These are phyloP conservation scores for Desoria tigrina DNA, from an alignment of 2,888 invertebrate species.

Conservation along the genomic window DNA sequence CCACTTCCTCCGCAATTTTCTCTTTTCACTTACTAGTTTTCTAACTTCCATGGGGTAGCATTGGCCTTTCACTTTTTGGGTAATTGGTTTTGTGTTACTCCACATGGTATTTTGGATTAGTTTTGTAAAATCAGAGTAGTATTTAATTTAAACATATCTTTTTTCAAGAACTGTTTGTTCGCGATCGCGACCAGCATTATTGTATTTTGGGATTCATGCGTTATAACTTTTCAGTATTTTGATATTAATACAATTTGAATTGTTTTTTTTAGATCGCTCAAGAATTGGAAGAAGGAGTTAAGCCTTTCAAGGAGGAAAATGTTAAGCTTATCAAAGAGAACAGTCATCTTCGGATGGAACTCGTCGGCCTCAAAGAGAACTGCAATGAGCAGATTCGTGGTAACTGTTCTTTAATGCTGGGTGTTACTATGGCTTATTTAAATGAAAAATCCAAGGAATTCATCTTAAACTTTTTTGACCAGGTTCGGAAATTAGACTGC, in stretches of 20 bases:
- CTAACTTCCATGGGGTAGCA: too few relatives aligned
- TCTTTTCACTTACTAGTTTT: too few relatives aligned
- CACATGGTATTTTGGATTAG: too few relatives aligned
- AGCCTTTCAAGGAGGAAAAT: constrained; percentile 49
- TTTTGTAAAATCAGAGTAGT: too few relatives aligned
- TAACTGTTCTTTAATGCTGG: too few relatives aligned
- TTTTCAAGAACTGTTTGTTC: too few relatives aligned
- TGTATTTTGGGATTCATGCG: not conserved
- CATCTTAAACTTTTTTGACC: constrained; percentile 13
- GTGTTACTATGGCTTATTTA: not conserved
- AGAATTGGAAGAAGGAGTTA: constrained; percentile 48
- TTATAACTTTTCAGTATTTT: not conserved
- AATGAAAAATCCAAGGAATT: too few relatives aligned
- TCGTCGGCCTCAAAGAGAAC: constrained; percentile 39
- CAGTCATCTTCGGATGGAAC: constrained; percentile 44
- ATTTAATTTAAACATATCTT: not conserved
- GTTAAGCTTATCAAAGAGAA: constrained; percentile 49
- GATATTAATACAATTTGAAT: constrained; percentile 6
- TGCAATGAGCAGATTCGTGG: constrained; percentile 41
- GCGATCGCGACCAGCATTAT: too few relatives aligned
- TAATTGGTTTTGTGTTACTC: too few relatives aligned
- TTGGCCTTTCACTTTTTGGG: too few relatives aligned
- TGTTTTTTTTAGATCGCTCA: constrained; percentile 40
- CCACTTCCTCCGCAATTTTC: too few relatives aligned
- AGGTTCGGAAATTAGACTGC: constrained; percentile 32